These are phyloP conservation scores for Drosophila paracracens DNA, from an alignment of 2,888 invertebrate species.

Conservation along the genomic window DNA sequence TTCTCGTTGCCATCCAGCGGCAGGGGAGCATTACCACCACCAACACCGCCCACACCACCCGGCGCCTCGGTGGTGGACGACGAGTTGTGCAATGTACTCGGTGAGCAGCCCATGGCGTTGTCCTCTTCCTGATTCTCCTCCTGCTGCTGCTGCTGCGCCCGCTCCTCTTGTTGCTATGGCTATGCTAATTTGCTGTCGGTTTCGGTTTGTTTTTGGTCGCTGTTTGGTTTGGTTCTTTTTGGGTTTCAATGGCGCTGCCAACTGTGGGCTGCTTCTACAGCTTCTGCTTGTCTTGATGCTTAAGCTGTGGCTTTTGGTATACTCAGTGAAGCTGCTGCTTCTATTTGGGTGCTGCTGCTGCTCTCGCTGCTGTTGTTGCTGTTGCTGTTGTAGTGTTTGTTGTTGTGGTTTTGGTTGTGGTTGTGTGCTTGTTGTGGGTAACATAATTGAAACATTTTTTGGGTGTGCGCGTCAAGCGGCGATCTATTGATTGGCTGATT, in stretches of 20 bases:
- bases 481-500: constrained; percentile 59
- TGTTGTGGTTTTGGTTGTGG: constrained; percentile 35
- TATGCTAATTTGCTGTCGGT: constrained; percentile 72
- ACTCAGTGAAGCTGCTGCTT: constrained; percentile 39
- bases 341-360: constrained; percentile 34
- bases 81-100: constrained; percentile 72
- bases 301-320: constrained; percentile 44
- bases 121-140: constrained; percentile 27
- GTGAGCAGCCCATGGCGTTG: constrained; percentile 79
- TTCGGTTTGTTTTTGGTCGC: constrained; percentile 63
- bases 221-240: constrained; percentile 59
- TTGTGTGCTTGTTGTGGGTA: constrained; percentile 55
- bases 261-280: constrained; percentile 12
- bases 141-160: neutral
- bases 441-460: constrained; percentile 76
- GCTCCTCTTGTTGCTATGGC: constrained; percentile 36
- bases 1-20: constrained; percentile 76
- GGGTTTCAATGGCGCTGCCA: constrained; percentile 43
- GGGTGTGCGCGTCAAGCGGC: constrained; percentile 58
- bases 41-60: constrained; percentile 25
- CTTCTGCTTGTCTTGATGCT: constrained; percentile 22
- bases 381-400: constrained; percentile 32
- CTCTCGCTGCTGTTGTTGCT: constrained; percentile 20
- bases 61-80: constrained; percentile 45
- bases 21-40: constrained; percentile 42